These are phyloP conservation scores for Meloidogyne floridensis DNA, from an alignment of 1,140 invertebrate species.

Conservation along the genomic window DNA sequence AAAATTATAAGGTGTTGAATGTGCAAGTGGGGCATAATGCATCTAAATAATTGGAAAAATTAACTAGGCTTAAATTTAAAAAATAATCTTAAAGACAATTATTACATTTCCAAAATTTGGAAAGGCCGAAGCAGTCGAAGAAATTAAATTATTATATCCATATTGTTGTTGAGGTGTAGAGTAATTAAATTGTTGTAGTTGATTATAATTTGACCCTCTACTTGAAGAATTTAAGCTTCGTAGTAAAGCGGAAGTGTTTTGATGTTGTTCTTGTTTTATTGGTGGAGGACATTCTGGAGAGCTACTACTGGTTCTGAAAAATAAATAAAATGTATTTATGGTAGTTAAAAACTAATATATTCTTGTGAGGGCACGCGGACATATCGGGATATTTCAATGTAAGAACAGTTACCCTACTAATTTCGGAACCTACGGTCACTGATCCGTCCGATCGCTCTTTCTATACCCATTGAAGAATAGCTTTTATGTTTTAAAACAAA, in stretches of 20 bases:
- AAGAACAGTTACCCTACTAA: too few species aligned
- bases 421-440: too few species aligned
- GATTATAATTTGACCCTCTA: background rate
- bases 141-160: background rate
- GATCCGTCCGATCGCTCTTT: too few species aligned
- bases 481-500: too few species aligned
- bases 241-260: background rate
- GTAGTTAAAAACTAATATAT: background rate
- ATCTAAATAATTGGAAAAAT: background rate
- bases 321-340: too few species aligned
- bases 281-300: background rate
- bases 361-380: too few species aligned
- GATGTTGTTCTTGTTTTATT: background rate
- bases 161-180: slow-evolving; percentile 2
- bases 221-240: background rate
- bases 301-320: background rate
- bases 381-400: too few species aligned
- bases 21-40: slow-evolving; percentile 3
- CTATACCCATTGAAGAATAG: too few species aligned
- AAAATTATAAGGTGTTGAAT: slow-evolving; percentile 23
- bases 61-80: background rate
- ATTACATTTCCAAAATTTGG: slow-evolving; percentile 1
- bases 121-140: background rate
- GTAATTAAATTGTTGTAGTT: background rate
- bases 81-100: background rate